Evolutionary conservation across 53 echinoderm and acorn worm species (phyloP).

Genomic region (Pentamera pediparva): DNA sequence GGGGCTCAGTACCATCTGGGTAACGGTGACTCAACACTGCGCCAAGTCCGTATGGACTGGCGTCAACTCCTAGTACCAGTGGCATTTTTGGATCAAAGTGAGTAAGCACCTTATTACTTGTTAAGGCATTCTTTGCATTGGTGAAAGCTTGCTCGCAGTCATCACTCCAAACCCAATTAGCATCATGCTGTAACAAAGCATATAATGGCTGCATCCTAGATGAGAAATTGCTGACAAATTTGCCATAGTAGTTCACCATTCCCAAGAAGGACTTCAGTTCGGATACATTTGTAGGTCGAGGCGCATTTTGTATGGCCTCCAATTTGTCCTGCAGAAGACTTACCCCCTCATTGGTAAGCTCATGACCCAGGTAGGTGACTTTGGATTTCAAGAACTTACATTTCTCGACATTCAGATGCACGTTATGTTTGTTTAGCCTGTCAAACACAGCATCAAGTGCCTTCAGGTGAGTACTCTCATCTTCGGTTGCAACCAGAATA

Average conservation of each 20-base stretch:
- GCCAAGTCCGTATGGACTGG: slow-evolving; percentile 42
- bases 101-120: slow-evolving; percentile 19
- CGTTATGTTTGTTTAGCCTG: slow-evolving; percentile 14
- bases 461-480: background rate
- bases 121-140: slow-evolving; percentile 27
- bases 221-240: slow-evolving; percentile 39
- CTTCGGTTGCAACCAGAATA: background rate
- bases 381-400: slow-evolving; percentile 1
- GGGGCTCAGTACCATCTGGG: slow-evolving; percentile 46
- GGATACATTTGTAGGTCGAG: slow-evolving; percentile 44
- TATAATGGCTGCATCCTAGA: slow-evolving; percentile 49
- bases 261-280: slow-evolving; percentile 53
- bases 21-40: slow-evolving; percentile 37
- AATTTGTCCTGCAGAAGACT: slow-evolving; percentile 36
- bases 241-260: slow-evolving; percentile 55
- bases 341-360: slow-evolving; percentile 10
- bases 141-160: slow-evolving; percentile 46
- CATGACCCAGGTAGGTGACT: slow-evolving; percentile 25
- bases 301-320: slow-evolving; percentile 49
- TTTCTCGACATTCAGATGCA: slow-evolving; percentile 3
- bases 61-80: slow-evolving; percentile 30
- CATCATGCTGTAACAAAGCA: slow-evolving; percentile 28
- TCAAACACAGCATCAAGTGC: background rate
- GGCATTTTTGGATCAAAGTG: slow-evolving; percentile 39
- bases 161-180: slow-evolving; percentile 42